These are phyloP conservation scores for Pyrocoelia pectoralis DNA, from an alignment of 2,888 invertebrate species.

Conservation along the genomic window DNA sequence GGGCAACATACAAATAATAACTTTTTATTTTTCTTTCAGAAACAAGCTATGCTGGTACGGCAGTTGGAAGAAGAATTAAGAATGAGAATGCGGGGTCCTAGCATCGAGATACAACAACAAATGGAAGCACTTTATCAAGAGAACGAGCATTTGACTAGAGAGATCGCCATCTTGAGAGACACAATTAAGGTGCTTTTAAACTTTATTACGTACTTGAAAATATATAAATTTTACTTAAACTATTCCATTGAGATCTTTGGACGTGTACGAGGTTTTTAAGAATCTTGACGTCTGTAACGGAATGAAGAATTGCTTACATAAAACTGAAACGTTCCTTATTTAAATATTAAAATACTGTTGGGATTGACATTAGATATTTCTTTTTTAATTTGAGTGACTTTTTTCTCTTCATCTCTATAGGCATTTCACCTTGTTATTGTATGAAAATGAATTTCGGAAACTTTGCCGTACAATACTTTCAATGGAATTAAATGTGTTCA, in stretches of 20 bases:
- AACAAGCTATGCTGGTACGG: slow-evolving; percentile 94
- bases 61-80: slow-evolving; percentile 93
- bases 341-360: too few relatives aligned
- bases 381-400: too few relatives aligned
- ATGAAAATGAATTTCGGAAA: too few relatives aligned
- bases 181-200: slow-evolving; percentile 80
- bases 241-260: background rate
- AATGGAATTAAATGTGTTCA: too few relatives aligned
- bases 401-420: too few relatives aligned
- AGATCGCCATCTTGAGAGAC: slow-evolving; percentile 91
- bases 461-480: too few relatives aligned
- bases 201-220: slow-evolving; percentile 6
- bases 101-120: slow-evolving; percentile 91
- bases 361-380: too few relatives aligned
- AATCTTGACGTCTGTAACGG: background rate
- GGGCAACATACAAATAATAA: too few relatives aligned
- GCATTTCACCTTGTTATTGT: too few relatives aligned
- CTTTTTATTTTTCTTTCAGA: slow-evolving; percentile 65
- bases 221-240: slow-evolving; percentile 5
- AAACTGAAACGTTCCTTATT: too few relatives aligned
- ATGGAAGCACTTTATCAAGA: slow-evolving; percentile 91
- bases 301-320: too few relatives aligned
- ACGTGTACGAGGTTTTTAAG: background rate
- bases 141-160: slow-evolving; percentile 92
- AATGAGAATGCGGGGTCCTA: slow-evolving; percentile 87